Conservation (phyloP, 2,113 vertebrate species). For the Labrus mixtus region DNA sequence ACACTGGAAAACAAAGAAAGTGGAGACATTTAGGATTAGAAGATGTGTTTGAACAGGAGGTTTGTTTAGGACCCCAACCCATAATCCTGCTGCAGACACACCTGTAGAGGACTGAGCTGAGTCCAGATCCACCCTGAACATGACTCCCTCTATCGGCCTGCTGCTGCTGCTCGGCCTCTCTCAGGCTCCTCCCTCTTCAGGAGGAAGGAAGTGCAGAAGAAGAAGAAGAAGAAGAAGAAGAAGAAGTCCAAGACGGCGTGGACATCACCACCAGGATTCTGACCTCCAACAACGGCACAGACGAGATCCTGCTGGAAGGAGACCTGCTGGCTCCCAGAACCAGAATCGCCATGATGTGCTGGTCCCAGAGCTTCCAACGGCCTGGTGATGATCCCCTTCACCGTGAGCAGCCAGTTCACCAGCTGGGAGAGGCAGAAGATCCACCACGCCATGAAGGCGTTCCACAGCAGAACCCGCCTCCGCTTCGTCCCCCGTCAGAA, state of each 20-base stretch:
- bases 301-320: too few species aligned
- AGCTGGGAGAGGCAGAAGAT: conserved; percentile 13
- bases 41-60: conserved; percentile 33
- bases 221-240: too few species aligned
- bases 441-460: background rate
- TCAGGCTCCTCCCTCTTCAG: conserved; percentile 29
- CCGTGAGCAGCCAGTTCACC: conserved; percentile 10
- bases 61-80: conserved; percentile 40
- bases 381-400: conserved; percentile 42
- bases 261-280: conserved; percentile 49
- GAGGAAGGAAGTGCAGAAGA: background rate
- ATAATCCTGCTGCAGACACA: conserved; percentile 59
- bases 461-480: conserved; percentile 37
- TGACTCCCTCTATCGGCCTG: conserved; percentile 43
- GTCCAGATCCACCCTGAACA: conserved; percentile 35
- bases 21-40: conserved; percentile 20
- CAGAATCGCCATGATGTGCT: too few species aligned
- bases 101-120: conserved; percentile 46
- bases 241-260: background rate
- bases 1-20: too few species aligned
- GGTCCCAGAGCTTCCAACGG: conserved; percentile 7
- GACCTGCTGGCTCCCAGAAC: too few species aligned
- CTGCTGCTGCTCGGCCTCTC: conserved; percentile 54
- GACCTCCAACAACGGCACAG: too few species aligned
- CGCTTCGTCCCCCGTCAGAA: conserved; percentile 33